Base-by-base conservation (phyloP, 2,797 vertebrate genomes). In the Garrulus glandarius region DNA sequence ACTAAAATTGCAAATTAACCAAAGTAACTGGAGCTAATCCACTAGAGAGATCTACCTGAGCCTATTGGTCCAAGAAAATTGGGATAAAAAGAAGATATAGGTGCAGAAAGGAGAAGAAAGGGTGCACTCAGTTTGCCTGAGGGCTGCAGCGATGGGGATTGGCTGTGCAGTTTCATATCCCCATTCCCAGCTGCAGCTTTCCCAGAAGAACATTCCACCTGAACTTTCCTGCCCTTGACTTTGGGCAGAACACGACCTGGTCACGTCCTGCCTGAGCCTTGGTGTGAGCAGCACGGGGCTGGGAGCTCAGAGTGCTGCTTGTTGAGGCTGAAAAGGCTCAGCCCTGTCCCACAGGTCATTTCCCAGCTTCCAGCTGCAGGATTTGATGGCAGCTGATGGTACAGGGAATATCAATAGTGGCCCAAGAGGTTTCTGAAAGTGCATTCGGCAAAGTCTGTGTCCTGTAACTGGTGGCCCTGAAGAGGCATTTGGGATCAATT, bases 61-160 rank as follows among this genome's bases (percentile, higher is more conserved):
- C 9, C 27, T 43, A 1, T 5, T 2, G 2, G 30, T 9, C 14
- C 8, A 8, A 37, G 29, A 52, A 77, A 89, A 41, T 4, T 0
- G 1, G 24, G 15, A 19, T 18, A 5, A 32, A 59, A 55, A 44
- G 37, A 21, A 20, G 46, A 21, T 12, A 0, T 1, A 13, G 11
- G 8, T 81, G 43, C 36, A 74, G 50, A 27, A 41, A 56, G 34
- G 52, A 79, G 44, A 18, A 36, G 26, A 9, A 41, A 56, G 9
- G 34, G 20, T 4, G 5, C 34, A 10, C n/a, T 16, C 61, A 20
- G n/a, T n/a, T 44, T 68, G 23, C n/a, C 44, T 1, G 0, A 74
- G 36, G 24, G 30, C 36, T 5, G 0, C 9, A 32, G 22, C 59
- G 11, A 2, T 2, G 9, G 11, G 61, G 34, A 1, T 18, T 47